Evolutionary conservation across 2,888 invertebrate genomes (phyloP), one percentile per base, ranked within the genome.

Genomic region (Drosophila neonasuta): DNA sequence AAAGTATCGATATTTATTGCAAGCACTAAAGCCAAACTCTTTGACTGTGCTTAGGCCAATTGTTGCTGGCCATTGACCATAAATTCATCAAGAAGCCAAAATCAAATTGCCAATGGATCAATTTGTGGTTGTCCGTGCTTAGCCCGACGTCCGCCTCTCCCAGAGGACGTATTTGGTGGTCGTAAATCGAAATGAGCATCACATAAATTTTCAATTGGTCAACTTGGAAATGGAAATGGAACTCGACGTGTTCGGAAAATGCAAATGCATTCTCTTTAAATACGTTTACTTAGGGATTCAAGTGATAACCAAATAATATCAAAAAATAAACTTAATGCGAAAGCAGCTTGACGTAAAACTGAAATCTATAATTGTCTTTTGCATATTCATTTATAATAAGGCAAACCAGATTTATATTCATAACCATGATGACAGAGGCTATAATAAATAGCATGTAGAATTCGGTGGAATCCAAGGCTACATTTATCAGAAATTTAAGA

Each of bases 131-230:
- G 72, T 68, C 68, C 59, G 71, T 68, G 69, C 68, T 84, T 80
- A 84, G 86, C 72, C 71, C 62, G 57, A 64, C n/a, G 57, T 46
- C 45, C 45, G 42, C 3, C 46, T 45, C 34, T 77, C 80, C 77
- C 68, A 20, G 39, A 76, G 80, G 81, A 51, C 70, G 71, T 70
- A 86, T 86, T 74, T 79, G 80, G 67, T 77, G 86, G 80, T 72
- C 86, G 82, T 86, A 84, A 84, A 84, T 86, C 80, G 78, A 84
- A 78, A 81, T 80, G 86, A 80, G 80, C 76, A 65, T 34, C 74
- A 74, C 76, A 84, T 84, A 84, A 84, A 84, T 84, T 84, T 86
- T 84, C 83, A 84, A 84, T 84, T 78, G 84, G 80, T 79, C 80
- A 69, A 58, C 51, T 54, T 36, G 41, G 8, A 62, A 58, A 61